These are phyloP conservation scores for Hycleus phaleratus DNA, from an alignment of 1,140 invertebrate species.

Conservation along the genomic window DNA sequence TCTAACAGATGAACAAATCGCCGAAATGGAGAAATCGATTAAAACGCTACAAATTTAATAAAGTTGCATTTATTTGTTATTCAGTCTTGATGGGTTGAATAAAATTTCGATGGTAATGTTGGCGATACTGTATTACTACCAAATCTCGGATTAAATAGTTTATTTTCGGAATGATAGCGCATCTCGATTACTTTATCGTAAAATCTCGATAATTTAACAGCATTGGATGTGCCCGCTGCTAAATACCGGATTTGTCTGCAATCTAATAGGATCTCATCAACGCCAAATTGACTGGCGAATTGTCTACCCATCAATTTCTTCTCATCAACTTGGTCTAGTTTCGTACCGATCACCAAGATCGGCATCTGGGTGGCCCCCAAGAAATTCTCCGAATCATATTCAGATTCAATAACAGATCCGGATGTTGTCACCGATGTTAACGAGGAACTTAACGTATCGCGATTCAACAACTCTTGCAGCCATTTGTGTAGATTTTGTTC, in stretches of 20 bases:
- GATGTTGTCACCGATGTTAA: constrained; percentile 13
- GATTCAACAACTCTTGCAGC: constrained; percentile 83
- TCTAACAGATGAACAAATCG: constrained; percentile 35
- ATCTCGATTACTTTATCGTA: constrained; percentile 74
- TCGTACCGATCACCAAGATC: constrained; percentile 89
- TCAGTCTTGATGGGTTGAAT: constrained; percentile 37
- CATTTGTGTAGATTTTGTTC: constrained; percentile 89
- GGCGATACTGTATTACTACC: constrained; percentile 26
- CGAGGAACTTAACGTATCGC: constrained; percentile 52
- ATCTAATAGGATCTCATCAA: constrained; percentile 88
- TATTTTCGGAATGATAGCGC: constrained; percentile 21
- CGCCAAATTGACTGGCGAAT: constrained; percentile 82
- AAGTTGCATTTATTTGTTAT: too few species aligned
- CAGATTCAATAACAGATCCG: constrained; percentile 51
- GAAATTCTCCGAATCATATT: constrained; percentile 83
- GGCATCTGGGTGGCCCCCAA: constrained; percentile 78
- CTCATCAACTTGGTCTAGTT: constrained; percentile 75
- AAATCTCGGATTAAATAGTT: constrained; percentile 29
- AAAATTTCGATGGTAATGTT: constrained; percentile 35
- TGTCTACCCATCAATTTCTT: constrained; percentile 49
- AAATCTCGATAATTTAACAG: constrained; percentile 86
- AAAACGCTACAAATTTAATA: neutral
- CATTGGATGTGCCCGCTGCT: constrained; percentile 84
- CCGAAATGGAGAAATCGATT: constrained; percentile 11
- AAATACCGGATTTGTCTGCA: constrained; percentile 72